Evolutionary conservation across 2,113 vertebrate species (phyloP).

Genomic region (Dasyornis broadbenti): DNA sequence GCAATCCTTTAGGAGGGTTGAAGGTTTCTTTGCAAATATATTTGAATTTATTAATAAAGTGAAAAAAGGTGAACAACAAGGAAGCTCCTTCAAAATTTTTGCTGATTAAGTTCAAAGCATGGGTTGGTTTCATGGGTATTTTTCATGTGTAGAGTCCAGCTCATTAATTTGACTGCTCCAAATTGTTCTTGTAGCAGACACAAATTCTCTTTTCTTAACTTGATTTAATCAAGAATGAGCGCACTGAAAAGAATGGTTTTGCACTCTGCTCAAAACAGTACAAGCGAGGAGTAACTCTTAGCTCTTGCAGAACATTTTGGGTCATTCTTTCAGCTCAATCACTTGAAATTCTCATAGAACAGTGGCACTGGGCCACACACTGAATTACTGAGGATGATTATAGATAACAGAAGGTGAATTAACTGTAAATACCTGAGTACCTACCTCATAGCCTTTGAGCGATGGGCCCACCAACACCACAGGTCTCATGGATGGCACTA

Average conservation of each 20-base stretch:
- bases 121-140: neutral
- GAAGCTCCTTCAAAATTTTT: neutral
- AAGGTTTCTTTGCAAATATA: neutral
- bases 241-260: neutral
- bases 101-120: neutral
- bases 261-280: neutral
- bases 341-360: neutral
- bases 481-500: slow-evolving; percentile 97
- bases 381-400: neutral
- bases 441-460: slow-evolving; percentile 97
- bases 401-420: neutral
- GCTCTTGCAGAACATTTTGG: neutral
- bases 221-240: neutral
- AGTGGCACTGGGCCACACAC: neutral
- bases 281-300: neutral
- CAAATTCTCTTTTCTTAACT: neutral
- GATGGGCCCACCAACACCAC: slow-evolving; percentile 96
- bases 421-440: neutral
- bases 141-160: neutral
- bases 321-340: neutral
- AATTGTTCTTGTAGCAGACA: neutral
- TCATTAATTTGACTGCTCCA: neutral
- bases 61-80: neutral
- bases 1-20: neutral
- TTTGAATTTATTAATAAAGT: neutral